Base-by-base conservation (phyloP, 2,797 vertebrate species). In the Tadarida brasiliensis region DNA sequence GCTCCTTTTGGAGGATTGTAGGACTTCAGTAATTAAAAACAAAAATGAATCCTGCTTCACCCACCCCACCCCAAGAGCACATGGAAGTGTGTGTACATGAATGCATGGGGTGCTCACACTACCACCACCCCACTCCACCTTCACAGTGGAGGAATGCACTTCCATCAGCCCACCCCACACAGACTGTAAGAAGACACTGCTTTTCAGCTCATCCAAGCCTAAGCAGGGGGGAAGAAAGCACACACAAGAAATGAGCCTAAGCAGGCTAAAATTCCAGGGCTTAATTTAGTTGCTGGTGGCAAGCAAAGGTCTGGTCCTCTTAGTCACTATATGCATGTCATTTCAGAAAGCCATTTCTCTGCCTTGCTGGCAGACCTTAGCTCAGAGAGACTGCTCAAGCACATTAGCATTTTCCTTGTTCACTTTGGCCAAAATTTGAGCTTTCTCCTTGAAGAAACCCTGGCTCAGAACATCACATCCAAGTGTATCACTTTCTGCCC, bases 11-110 rank as follows among this genome's bases (percentile, higher is more conserved):
- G 98, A 98, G 94, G 73, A 96, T 92, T 98, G 97, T 85, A 97
- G 97, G 97, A 97, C 95, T 98, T 97, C 96, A 97, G 77, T 98
- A 98, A 97, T 97, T 96, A 96, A 97, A 97, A 97, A 96, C 94
- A 98, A 97, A 97, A 95, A 95, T 92, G 91, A 95, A 85, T 94
- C 76, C 82, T 90, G 91, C 49, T 95, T 95, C 87, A 92, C 80
- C 83, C 96, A 67, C 81, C 88, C 93, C 86, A 90, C 94, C 94
- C 87, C 96, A 85, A 97, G 91, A 97, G 26, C 95, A 93, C 88
- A 97, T 92, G 91, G 94, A 65, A 85, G 96, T 87, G 92, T 91
- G 0, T 80, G 33, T 51, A 70, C 30, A 87, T 44, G 83, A 94
- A 71, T 11, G 26, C 56, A 51, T 49, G 19, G 49, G 61, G 26